Evolutionary conservation across 2,113 vertebrate genomes (phyloP).

Genomic region (Telmatochromis sp.): DNA sequence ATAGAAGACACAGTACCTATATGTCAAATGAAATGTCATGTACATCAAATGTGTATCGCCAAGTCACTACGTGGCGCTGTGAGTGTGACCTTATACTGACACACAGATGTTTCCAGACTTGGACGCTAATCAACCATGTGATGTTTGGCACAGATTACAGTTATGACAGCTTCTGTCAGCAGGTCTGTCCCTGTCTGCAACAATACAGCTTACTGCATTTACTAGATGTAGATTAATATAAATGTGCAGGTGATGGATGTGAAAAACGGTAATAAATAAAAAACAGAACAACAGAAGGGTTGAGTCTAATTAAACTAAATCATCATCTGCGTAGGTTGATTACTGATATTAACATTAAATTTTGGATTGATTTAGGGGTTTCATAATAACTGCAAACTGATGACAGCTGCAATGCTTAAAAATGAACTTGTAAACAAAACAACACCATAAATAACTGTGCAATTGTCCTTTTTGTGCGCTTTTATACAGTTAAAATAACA

Average conservation of each 20-base stretch:
- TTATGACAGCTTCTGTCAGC: background rate
- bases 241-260: background rate
- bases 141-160: background rate
- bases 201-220: background rate
- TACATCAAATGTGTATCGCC: fast-evolving
- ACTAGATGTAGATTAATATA: background rate
- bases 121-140: background rate
- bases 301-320: background rate
- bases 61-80: background rate
- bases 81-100: background rate
- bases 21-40: background rate
- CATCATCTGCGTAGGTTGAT: background rate
- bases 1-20: background rate
- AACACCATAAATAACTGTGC: fast-evolving
- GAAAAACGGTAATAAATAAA: background rate
- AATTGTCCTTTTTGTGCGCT: background rate
- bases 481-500: background rate
- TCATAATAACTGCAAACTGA: background rate
- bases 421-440: background rate
- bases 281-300: background rate
- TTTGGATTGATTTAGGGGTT: background rate
- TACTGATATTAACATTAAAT: background rate
- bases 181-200: background rate
- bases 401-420: background rate
- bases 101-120: background rate